Percentiles rank a stretch among this genome's conserved stretches.
Evolutionary conservation across 2,888 invertebrate genomes (phyloP).

Genomic region (Microplitis deprimator): DNA sequence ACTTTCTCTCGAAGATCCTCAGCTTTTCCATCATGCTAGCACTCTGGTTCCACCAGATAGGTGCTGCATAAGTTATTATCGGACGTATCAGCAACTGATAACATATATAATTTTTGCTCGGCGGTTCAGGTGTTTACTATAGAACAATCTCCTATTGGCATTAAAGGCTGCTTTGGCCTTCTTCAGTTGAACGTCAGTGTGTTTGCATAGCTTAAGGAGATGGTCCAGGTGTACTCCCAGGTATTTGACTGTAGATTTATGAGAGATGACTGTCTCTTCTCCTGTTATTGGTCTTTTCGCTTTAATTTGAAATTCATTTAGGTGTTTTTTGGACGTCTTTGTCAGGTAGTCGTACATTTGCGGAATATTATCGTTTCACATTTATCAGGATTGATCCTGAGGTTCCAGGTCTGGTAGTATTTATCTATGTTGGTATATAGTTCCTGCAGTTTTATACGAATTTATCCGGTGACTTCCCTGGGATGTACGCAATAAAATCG

Average conservation of each 20-base stretch:
- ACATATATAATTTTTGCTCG: conserved; percentile 24
- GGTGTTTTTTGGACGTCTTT: background rate
- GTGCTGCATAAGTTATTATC: conserved; percentile 13
- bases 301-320: background rate
- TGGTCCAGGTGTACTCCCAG: conserved; percentile 37
- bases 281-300: conserved; percentile 8
- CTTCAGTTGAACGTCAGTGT: conserved; percentile 17
- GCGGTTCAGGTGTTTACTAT: background rate
- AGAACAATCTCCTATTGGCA: conserved; percentile 22
- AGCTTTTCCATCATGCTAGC: conserved; percentile 14
- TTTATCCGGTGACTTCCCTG: background rate
- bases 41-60: conserved; percentile 16
- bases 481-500: background rate
- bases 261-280: conserved; percentile 7
- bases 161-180: conserved; percentile 18
- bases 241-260: conserved; percentile 29
- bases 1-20: conserved; percentile 30
- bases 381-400: conserved; percentile 28
- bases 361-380: background rate
- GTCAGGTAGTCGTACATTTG: background rate
- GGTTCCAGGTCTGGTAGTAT: conserved; percentile 37
- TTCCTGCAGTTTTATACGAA: conserved; percentile 18
- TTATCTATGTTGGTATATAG: conserved; percentile 34
- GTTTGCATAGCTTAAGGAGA: background rate
- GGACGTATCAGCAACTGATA: conserved; percentile 36